These are phyloP conservation scores for Drosophila ironensis DNA, from an alignment of 1,140 invertebrate genomes.

Conservation along the genomic window DNA sequence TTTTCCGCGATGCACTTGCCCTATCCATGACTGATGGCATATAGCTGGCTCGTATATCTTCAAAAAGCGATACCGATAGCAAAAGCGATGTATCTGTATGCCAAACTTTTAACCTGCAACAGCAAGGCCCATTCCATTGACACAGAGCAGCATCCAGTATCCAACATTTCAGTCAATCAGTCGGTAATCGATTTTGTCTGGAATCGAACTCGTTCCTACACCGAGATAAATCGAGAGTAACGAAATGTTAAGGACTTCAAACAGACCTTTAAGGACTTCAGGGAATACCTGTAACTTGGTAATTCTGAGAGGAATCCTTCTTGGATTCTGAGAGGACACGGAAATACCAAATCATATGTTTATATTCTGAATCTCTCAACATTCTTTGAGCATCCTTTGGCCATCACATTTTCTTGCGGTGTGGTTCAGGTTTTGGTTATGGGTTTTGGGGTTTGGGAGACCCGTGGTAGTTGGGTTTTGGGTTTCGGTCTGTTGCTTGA, in stretches of 20 bases:
- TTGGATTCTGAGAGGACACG: no score
- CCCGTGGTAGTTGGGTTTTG: constrained; percentile 1
- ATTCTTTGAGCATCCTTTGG: no score
- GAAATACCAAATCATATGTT: no score
- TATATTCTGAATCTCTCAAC: no score
- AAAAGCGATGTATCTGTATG: constrained; percentile 30
- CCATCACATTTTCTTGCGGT: constrained; percentile 1
- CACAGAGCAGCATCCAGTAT: no score
- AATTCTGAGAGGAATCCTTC: no score
- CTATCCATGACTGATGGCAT: constrained; percentile 16
- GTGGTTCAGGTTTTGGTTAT: constrained; percentile 20
- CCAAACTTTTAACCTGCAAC: constrained; percentile 33
- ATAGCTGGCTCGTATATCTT: constrained; percentile 16
- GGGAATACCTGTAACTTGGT: no score
- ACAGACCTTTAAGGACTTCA: no score
- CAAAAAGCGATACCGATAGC: constrained; percentile 17
- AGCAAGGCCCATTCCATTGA: constrained; percentile 19
- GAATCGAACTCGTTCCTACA: constrained; percentile 31
- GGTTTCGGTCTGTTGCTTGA: constrained; percentile 61
- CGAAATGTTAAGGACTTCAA: not conserved
- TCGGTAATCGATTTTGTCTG: constrained; percentile 74
- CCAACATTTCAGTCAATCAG: constrained; percentile 64
- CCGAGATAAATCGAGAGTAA: not conserved
- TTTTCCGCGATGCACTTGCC: not conserved
- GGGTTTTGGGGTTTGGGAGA: not conserved